Percentiles rank a stretch among this genome's conserved stretches.
These are phyloP conservation scores for Drosophila chauvacae DNA, from an alignment of 1,140 invertebrate genomes.

Conservation along the genomic window DNA sequence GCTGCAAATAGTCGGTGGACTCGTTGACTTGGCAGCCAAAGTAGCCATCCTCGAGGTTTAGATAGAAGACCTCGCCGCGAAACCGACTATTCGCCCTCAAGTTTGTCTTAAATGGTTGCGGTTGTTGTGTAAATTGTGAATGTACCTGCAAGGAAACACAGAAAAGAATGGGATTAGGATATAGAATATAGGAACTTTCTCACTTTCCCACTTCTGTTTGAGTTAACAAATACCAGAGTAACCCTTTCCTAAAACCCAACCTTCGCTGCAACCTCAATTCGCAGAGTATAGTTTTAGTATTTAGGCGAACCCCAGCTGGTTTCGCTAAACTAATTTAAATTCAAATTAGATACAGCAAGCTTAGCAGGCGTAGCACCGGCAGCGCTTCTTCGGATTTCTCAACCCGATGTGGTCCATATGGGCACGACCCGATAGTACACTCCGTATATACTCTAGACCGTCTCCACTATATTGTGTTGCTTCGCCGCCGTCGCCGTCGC, in stretches of 20 bases:
- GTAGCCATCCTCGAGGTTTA: constrained; percentile 98
- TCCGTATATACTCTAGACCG: constrained; percentile 20
- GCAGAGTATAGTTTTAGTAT: constrained; percentile 15
- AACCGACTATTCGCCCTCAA: constrained; percentile 86
- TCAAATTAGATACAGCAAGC: constrained; percentile 78
- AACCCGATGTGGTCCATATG: constrained; percentile 69
- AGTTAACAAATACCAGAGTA: too few species aligned
- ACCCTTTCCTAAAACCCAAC: constrained; percentile 12
- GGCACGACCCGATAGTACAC: constrained; percentile 53
- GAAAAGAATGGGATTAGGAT: constrained; percentile 22
- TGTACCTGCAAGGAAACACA: constrained; percentile 88
- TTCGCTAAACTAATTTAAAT: constrained; percentile 77
- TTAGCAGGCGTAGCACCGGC: constrained; percentile 73
- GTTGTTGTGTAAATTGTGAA: constrained; percentile 86
- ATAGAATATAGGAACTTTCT: too few species aligned
- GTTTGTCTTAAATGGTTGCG: constrained; percentile 80
- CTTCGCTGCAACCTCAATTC: constrained; percentile 40
- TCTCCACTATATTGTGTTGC: constrained; percentile 48
- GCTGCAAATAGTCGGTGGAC: constrained; percentile 96
- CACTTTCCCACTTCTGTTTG: too few species aligned
- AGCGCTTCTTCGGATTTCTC: constrained; percentile 75
- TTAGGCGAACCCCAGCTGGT: constrained; percentile 42
- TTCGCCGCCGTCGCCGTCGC: constrained; percentile 45
- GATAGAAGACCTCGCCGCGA: constrained; percentile 96
- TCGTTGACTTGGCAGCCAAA: constrained; percentile 99